These are phyloP conservation scores for Andrena hattorfiana DNA, from an alignment of 2,888 invertebrate species.

Conservation along the genomic window DNA sequence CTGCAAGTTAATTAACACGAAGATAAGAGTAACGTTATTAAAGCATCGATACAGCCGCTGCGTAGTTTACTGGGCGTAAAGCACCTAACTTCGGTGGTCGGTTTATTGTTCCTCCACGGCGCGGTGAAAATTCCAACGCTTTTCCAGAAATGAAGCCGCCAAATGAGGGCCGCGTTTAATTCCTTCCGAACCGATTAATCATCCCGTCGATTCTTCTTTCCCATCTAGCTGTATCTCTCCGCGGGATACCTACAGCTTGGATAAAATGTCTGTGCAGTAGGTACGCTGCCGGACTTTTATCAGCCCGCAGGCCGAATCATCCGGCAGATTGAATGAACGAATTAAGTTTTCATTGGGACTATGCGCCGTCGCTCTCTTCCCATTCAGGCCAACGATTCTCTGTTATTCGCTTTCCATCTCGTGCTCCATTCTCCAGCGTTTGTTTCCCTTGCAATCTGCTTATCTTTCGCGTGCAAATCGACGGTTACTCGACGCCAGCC, in stretches of 20 bases:
- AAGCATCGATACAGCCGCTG: not conserved
- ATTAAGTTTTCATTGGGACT: constrained; percentile 71
- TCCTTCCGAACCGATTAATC: constrained; percentile 38
- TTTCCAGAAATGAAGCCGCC: not conserved
- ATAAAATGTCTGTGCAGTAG: constrained; percentile 20
- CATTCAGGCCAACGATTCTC: not conserved
- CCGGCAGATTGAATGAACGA: constrained; percentile 69
- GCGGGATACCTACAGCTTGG: constrained; percentile 11
- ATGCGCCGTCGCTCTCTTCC: constrained; percentile 37
- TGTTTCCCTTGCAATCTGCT: not conserved
- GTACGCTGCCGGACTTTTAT: constrained; percentile 52
- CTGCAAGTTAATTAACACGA: not conserved
- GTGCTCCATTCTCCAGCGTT: not conserved
- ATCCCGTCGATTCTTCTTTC: constrained; percentile 20
- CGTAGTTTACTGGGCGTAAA: not conserved
- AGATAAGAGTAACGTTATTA: not conserved
- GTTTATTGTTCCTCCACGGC: not conserved
- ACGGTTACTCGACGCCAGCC: not conserved
- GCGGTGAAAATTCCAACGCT: not conserved
- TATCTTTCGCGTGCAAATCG: not conserved
- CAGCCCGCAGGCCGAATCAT: constrained; percentile 56
- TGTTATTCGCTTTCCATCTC: constrained; percentile 3
- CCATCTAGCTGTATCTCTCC: not conserved
- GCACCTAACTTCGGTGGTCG: not conserved
- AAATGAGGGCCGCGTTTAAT: constrained; percentile 7